These are phyloP conservation scores for Zaprionus bogoriensis DNA, from an alignment of 2,888 invertebrate species.

Conservation along the genomic window DNA sequence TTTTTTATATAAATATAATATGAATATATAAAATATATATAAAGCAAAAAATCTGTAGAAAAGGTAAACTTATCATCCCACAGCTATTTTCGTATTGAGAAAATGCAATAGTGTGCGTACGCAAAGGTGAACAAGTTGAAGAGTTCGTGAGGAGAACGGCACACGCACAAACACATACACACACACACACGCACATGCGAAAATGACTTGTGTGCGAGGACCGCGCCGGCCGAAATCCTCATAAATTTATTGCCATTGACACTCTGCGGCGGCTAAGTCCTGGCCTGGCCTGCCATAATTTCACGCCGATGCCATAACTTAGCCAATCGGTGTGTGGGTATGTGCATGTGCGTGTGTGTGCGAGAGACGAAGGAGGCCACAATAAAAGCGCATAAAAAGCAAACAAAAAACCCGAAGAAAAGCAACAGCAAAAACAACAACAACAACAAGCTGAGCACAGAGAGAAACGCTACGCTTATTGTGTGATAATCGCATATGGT, in stretches of 20 bases:
- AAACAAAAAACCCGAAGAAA: constrained; percentile 53
- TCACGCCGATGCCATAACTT: constrained; percentile 65
- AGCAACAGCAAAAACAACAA: constrained; percentile 7
- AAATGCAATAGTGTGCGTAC: neutral
- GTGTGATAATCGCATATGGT: constrained; percentile 75
- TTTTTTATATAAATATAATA: too few species aligned
- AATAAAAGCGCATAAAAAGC: constrained; percentile 70
- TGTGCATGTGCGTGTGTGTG: too few species aligned
- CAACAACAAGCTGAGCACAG: constrained; percentile 12
- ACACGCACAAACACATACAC: too few species aligned
- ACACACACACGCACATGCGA: neutral
- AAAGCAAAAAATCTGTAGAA: too few species aligned
- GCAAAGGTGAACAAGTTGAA: constrained; percentile 36
- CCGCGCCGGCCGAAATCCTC: constrained; percentile 67
- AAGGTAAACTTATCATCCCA: too few species aligned
- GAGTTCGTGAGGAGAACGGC: neutral
- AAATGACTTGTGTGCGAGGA: constrained; percentile 57
- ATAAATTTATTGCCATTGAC: constrained; percentile 75
- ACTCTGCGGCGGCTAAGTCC: constrained; percentile 65
- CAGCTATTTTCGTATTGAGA: too few species aligned
- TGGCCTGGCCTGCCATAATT: constrained; percentile 61
- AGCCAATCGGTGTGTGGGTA: too few species aligned
- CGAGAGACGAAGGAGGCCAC: constrained; percentile 39
- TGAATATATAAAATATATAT: too few species aligned
- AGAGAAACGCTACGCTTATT: constrained; percentile 60